Conservation (phyloP, 2,797 vertebrate genomes). For the Sebastes aleutianus region DNA sequence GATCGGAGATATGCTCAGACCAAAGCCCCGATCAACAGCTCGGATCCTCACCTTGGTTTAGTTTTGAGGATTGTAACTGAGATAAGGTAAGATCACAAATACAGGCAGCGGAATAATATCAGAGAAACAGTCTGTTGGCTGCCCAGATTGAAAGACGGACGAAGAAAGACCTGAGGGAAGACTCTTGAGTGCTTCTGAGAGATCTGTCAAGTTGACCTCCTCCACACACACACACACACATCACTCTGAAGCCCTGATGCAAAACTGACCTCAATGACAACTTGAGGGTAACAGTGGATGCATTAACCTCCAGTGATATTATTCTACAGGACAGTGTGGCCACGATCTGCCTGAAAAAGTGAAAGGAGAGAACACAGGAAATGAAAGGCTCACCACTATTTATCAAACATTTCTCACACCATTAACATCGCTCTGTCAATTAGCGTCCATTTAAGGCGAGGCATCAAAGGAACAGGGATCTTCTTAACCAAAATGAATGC, state of each 20-base stretch:
- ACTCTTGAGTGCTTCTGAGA: slow-evolving; percentile 22
- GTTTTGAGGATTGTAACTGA: slow-evolving; percentile 11
- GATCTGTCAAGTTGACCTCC: slow-evolving; percentile 21
- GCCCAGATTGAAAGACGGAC: neutral
- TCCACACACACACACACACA: neutral
- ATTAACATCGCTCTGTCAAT: slow-evolving; percentile 65
- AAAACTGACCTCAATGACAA: slow-evolving; percentile 6
- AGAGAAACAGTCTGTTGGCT: slow-evolving; percentile 1
- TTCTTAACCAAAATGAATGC: slow-evolving; percentile 39
- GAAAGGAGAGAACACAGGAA: neutral
- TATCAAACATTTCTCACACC: slow-evolving; percentile 54
- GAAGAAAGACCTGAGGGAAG: slow-evolving; percentile 22
- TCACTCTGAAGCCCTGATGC: neutral
- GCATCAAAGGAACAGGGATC: slow-evolving; percentile 24
- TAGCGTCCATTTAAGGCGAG: slow-evolving; percentile 42
- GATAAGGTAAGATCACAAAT: slow-evolving; percentile 7
- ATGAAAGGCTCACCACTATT: slow-evolving; percentile 38
- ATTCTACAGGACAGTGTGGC: neutral
- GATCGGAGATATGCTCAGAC: slow-evolving; percentile 38
- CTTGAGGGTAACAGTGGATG: slow-evolving; percentile 5
- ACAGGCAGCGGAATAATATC: slow-evolving; percentile 1
- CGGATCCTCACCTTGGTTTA: slow-evolving; percentile 24
- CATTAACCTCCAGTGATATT: slow-evolving; percentile 17
- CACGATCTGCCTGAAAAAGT: slow-evolving; percentile 3
- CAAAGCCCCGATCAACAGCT: slow-evolving; percentile 43